These are phyloP conservation scores for Ochotona princeps DNA, from an alignment of 2,113 vertebrate species.

Conservation along the genomic window DNA sequence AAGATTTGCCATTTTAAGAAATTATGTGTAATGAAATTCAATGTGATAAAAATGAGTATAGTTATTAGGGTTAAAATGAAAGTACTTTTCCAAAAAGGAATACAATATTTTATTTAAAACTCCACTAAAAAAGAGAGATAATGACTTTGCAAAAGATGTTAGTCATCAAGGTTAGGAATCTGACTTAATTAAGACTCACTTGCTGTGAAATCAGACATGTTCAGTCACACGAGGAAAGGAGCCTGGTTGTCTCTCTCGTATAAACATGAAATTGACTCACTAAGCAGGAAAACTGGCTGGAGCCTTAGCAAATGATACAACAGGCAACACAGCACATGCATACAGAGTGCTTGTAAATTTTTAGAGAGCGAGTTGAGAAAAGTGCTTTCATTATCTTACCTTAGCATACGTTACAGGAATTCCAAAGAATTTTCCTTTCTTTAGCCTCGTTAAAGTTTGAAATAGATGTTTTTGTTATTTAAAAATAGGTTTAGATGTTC, in stretches of 20 bases:
- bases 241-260: background rate
- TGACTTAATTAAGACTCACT: slow-evolving; percentile 8
- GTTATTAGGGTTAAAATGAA: slow-evolving; percentile 39
- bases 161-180: background rate
- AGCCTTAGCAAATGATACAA: slow-evolving; percentile 13
- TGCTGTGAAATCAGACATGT: slow-evolving; percentile 13
- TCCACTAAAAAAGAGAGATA: background rate
- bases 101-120: background rate
- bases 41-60: slow-evolving; percentile 19
- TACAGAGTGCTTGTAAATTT: slow-evolving; percentile 34
- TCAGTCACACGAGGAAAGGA: background rate
- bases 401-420: slow-evolving; percentile 35
- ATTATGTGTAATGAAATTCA: slow-evolving; percentile 10
- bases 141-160: slow-evolving; percentile 34
- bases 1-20: slow-evolving; percentile 28
- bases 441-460: slow-evolving; percentile 11
- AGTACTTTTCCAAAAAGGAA: background rate
- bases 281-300: slow-evolving; percentile 12
- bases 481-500: background rate
- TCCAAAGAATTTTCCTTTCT: slow-evolving; percentile 39
- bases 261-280: background rate
- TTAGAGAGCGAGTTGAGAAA: slow-evolving; percentile 26
- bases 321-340: slow-evolving; percentile 15
- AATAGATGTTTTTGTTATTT: slow-evolving; percentile 46
- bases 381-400: slow-evolving; percentile 38